Evolutionary conservation across 2,797 vertebrate species (phyloP), one percentile per base, ranked within the genome.

Genomic region (Otolemur crassicaudatus): DNA sequence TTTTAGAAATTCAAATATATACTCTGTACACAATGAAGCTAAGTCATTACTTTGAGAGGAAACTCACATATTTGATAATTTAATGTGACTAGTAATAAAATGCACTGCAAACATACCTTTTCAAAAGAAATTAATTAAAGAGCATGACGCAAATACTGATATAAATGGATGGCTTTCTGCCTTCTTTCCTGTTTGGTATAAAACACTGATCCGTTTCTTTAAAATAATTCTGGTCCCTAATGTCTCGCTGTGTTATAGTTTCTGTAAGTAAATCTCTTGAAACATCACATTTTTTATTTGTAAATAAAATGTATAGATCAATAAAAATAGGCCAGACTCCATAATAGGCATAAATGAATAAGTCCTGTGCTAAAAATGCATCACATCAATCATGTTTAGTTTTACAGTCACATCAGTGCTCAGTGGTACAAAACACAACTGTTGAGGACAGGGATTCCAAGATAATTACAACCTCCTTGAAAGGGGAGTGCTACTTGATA

Each of bases 251-350:
- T 89, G 25, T 72, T 92, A 69, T 49, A 85, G 37, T 79, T 96
- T n/a, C 56, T 85, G 37, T 87, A 97, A 94, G 40, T 92, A 92
- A 95, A 90, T 80, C 60, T 89, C 85, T 87, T 87, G 34, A 89
- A 89, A 96, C 87, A 95, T 37, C 29, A 80, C 61, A 83, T 69
- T 94, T 94, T 94, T 96, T 94, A 95, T 93, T 89, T 94, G 65
- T 72, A 97, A 96, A 93, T 95, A 97, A 97, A 97, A 96, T 93
- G 87, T 94, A 91, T 11, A 77, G 83, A 85, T 77, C 89, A 93
- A 95, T 91, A 96, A 97, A 97, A 93, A 76, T 87, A 46, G 70
- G 14, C 4, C 86, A 87, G 87, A 85, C 43, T 34, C 56, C 61
- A 49, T 40, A 7, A 29, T 27, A 89, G 43, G 23, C 60, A 93